phyloP scores from a whole-genome alignment of 2,888 invertebrate genomes.

The Belgica antarctica region DNA sequence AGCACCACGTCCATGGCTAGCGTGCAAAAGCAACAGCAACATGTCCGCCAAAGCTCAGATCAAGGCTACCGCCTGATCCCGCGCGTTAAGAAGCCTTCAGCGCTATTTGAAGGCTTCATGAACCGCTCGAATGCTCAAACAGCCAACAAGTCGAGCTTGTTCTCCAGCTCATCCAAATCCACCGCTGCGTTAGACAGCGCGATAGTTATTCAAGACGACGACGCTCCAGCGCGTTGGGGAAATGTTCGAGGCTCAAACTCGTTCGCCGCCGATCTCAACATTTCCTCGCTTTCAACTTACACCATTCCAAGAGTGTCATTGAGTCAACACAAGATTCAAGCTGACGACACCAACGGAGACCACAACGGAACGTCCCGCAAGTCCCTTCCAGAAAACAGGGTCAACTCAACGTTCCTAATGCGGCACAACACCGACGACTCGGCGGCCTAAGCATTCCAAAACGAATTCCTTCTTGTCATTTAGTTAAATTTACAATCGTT shows the following conservation, averaged over 20 bases:
- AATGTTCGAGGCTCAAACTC: constrained; percentile 58
- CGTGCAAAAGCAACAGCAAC: neutral
- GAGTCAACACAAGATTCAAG: constrained; percentile 25
- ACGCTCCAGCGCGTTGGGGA: constrained; percentile 55
- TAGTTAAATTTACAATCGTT: too few species aligned
- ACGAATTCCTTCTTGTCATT: constrained; percentile 37
- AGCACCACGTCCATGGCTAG: neutral
- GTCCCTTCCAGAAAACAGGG: neutral
- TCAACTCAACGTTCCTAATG: constrained; percentile 18
- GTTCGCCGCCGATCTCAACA: constrained; percentile 47
- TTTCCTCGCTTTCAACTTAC: constrained; percentile 46
- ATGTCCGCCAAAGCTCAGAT: constrained; percentile 30
- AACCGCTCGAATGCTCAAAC: neutral
- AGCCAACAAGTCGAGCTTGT: neutral
- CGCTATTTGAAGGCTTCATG: neutral
- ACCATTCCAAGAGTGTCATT: constrained; percentile 46
- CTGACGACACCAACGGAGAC: constrained; percentile 10
- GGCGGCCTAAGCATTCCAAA: constrained; percentile 46
- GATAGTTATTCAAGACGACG: neutral
- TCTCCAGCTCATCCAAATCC: neutral
- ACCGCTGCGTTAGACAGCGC: neutral
- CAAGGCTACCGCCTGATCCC: constrained; percentile 35
- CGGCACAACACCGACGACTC: constrained; percentile 46
- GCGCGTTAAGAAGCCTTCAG: constrained; percentile 16
- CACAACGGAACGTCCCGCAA: neutral